Base-by-base conservation (phyloP, 2,888 invertebrate genomes). In the Drosophila neutralis region DNA sequence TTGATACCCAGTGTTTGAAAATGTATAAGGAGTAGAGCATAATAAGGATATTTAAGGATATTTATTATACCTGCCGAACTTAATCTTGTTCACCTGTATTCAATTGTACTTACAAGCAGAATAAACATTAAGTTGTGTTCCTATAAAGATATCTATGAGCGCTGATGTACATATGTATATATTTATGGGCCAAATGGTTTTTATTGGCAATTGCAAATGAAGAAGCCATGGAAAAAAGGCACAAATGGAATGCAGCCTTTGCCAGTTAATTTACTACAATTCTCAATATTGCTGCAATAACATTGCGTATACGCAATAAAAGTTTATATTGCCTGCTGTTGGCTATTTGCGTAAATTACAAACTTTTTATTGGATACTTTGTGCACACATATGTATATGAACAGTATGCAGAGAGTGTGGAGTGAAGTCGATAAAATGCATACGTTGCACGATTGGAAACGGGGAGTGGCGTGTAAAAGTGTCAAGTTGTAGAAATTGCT, bases 401-500 rank as follows among this genome's bases (percentile, higher is more conserved):
- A 21, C 21, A 27, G 31, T 33, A 33, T 3, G 45, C 21, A 21
- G 45, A 21, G 45, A 21, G 13, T 15, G 7, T 24, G 45, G 15
- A 24, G 15, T 7, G 45, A 24, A 54, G 40, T 54, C 27, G 21
- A 36, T 60, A 29, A 35, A 29, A 8, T 49, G 59, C 48, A 48
- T n/a, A 4, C 42, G 45, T 21, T 58, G 24, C 33, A 33, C 6
- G 27, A 18, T 45, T 45, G n/a, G 8, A 11, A 13, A 18, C 3
- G 35, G n/a, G 21, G 11, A 13, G 52, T n/a, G 62, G 42, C 51
- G 69, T 49, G 71, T 68, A 70, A 78, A 73, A 70, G 78, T 87
- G 87, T 87, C 72, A 78, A 80, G 68, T 74, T 76, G 71, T 80
- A 69, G 68, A 76, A 80, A 74, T 72, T 66, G 72, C 29, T 40